Base-by-base conservation (phyloP, 1,140 invertebrate genomes). In the Zaprionus kolodkinae region DNA sequence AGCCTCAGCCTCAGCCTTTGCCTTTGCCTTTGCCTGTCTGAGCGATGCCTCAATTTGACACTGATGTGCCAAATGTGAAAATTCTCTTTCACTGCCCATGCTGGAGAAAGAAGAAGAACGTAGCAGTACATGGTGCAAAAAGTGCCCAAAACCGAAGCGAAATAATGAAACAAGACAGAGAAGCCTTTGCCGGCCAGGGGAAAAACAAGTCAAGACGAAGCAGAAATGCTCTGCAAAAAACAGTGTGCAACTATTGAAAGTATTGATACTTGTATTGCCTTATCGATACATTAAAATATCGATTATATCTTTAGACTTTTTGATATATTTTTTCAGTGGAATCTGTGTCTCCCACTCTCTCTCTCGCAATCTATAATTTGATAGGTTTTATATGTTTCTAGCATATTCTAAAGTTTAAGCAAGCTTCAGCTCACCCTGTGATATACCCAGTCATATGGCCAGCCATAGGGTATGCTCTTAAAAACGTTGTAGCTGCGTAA, bases 61-160 rank as follows among this genome's bases (percentile, higher is more conserved):
- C 89, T 89, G 85, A 89, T 89, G 85, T 89, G 78, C 81, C 85
- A 84, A 89, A 89, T 89, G 85, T 85, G 81, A 56, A 89, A 90
- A 85, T 85, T 89, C 73, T 78, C 71, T 80, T 74, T 79, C 74
- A 78, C 78, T 80, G 71, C 35, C 61, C 81, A 40, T 40, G 27
- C 1, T 60, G 66, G 30, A 33, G 30, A 33, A 33, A 33, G 55
- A 9, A 43, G 45, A 35, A 7, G 43, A 59, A 59, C 27, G 25
- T 30, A 30, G 25, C 21, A 2, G 21, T 21, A 43, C 36, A 50
- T 52, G 59, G 69, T 61, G 60, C 75, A 74, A 54, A 43, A 63
- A 62, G 36, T 38, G 56, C n/a, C 40, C 13, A 15, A 67, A 43
- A 56, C 30, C 11, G 27, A 6, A 52, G 35, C 27, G 17, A 36